These are phyloP conservation scores for Chromoteleia sp. DNA, from an alignment of 2,888 invertebrate species.

Conservation along the genomic window DNA sequence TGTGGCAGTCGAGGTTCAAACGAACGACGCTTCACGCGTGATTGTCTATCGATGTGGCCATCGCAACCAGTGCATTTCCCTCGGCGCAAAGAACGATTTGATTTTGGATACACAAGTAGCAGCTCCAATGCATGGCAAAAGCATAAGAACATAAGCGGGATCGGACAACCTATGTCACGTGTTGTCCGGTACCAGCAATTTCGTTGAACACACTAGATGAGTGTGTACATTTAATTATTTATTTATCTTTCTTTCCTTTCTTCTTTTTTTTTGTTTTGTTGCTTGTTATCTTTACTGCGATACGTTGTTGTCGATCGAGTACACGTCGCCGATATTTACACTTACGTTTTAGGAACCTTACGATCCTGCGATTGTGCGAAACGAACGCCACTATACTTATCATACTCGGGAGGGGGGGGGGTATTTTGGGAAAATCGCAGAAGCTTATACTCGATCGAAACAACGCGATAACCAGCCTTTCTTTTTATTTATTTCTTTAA, in stretches of 20 bases:
- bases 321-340: conserved; percentile 67
- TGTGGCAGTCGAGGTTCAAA: conserved; percentile 29
- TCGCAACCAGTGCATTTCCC: conserved; percentile 34
- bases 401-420: conserved; percentile 14
- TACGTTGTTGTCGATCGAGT: conserved; percentile 62
- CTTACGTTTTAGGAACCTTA: conserved; percentile 69
- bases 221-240: neutral
- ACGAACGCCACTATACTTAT: conserved; percentile 39
- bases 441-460: conserved; percentile 66
- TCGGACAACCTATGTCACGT: conserved; percentile 34
- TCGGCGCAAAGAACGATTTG: conserved; percentile 25
- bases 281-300: conserved; percentile 44
- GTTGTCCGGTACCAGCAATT: conserved; percentile 45
- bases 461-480: conserved; percentile 64
- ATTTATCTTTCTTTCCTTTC: conserved; percentile 8
- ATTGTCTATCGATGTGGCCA: conserved; percentile 49
- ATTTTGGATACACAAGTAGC: conserved; percentile 41
- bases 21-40: conserved; percentile 22
- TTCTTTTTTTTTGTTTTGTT: conserved; percentile 7
- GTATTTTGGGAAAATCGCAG: conserved; percentile 59
- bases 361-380: conserved; percentile 66
- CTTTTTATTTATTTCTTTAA: conserved; percentile 10
- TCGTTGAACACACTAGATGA: conserved; percentile 27
- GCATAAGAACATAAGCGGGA: conserved; percentile 50
- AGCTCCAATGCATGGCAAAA: conserved; percentile 25